Conservation (phyloP, 1,140 invertebrate genomes). For the Aphis craccivora region DNA sequence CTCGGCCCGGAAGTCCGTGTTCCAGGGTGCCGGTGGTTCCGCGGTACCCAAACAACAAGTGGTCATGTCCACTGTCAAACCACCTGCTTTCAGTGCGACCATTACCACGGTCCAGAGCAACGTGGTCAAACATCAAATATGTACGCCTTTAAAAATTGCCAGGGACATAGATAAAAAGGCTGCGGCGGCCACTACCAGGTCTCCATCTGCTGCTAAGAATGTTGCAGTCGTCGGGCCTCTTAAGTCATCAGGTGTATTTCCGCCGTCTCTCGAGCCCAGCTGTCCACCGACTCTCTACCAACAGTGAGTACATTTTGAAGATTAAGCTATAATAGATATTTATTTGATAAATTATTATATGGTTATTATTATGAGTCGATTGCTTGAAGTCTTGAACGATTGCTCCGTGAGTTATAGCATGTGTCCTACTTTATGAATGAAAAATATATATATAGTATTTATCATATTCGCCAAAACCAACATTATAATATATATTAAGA, state of each 20-base stretch:
- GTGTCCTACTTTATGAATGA: neutral
- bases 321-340: neutral
- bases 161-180: neutral
- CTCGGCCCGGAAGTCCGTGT: constrained; percentile 48
- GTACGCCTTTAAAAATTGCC: neutral
- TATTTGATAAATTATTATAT: neutral
- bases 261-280: constrained; percentile 33
- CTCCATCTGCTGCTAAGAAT: neutral
- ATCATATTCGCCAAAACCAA: neutral
- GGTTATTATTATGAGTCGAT: neutral
- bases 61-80: constrained; percentile 38
- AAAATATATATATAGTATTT: neutral
- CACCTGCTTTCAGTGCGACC: constrained; percentile 30
- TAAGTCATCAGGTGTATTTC: constrained; percentile 41
- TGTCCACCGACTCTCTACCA: constrained; percentile 51
- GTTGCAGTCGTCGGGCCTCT: neutral
- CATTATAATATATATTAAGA: neutral
- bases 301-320: constrained; percentile 15
- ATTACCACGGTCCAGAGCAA: constrained; percentile 32
- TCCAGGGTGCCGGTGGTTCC: constrained; percentile 7
- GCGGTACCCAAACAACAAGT: constrained; percentile 25
- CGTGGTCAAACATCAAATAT: constrained; percentile 42
- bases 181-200: neutral
- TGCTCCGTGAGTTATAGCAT: neutral
- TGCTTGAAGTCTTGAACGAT: neutral